Evolutionary conservation across 1,140 invertebrate genomes (phyloP), one percentile per base, ranked within the genome.

Genomic region (Teleogryllus occipitalis): DNA sequence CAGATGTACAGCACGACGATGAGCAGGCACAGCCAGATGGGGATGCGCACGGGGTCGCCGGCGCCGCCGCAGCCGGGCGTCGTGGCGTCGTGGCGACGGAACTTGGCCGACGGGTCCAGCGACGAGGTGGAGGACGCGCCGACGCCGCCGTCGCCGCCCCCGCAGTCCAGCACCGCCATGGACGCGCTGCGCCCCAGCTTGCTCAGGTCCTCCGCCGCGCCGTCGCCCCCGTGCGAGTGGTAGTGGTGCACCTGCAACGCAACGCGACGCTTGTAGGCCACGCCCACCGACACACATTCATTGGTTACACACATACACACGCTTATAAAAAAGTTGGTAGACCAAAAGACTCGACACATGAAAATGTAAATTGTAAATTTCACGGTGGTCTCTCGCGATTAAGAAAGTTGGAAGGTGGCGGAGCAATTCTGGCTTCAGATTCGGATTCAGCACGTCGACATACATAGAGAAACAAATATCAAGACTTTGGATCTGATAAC

Each of bases 1-100:
- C 93, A 93, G 84, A 99, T 93, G 87, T 99, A 99, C 77, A 93
- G 89, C 21, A 96, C 87, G 82, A 99, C 93, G 18, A 98, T 93
- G 74, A 96, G 87, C 83, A 98, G 89, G 82, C 97, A 98, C 8
- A 99, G 89, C 75, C 93, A 92, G 74, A 98, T 93, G 74, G 97
- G 96, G 80, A 96, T 93, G 83, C 91, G 89, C 74, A 91, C 89
- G 65, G 88, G 88, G 80, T 87, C 87, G 14, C 10, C 46, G 74
- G 12, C n/a, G 74, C n/a, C n/a, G 76, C 10, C 18, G 74, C 74
- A 75, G n/a, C n/a, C 86, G 84, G n/a, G 14, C 18, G 18, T 39
- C 2, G 21, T 0, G 8, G 10, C 48, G 27, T 27, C 47, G 21
- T 65, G 75, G 7, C 47, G 49, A 15, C n/a, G 79, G 8, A 47